phyloP scores from a whole-genome alignment of 2,888 invertebrate genomes.

The Paralinhomoeus sp. region DNA sequence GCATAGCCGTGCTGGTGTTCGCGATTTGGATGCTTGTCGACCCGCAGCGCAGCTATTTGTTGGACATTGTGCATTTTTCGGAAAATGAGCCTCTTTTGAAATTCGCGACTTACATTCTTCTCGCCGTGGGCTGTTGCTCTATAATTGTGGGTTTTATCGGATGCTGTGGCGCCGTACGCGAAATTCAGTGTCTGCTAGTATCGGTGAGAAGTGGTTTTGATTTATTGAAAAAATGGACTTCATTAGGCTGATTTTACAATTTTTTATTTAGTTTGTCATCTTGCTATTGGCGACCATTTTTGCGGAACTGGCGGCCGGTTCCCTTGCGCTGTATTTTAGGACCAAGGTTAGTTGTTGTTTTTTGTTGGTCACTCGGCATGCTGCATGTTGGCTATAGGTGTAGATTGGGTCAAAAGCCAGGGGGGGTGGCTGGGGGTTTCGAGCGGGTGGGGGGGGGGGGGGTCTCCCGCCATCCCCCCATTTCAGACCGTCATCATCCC shows the following conservation, averaged over 20 bases:
- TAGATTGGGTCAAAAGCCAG: no score
- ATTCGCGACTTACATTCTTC: slow-evolving; percentile 9
- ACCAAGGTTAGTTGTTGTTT: slow-evolving; percentile 14
- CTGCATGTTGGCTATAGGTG: no score
- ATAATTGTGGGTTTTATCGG: slow-evolving; percentile 18
- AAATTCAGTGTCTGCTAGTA: slow-evolving; percentile 14
- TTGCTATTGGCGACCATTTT: slow-evolving; percentile 11
- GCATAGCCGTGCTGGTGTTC: slow-evolving; percentile 16
- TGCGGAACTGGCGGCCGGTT: slow-evolving; percentile 13
- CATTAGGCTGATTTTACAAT: no score
- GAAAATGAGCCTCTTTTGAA: slow-evolving; percentile 18
- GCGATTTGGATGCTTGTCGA: slow-evolving; percentile 22
- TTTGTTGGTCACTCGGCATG: no score
- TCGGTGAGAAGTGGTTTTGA: slow-evolving; percentile 10
- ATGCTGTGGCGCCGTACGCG: slow-evolving; percentile 17
- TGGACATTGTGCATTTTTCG: slow-evolving; percentile 21
- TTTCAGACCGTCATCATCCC: no score
- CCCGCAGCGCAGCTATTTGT: slow-evolving; percentile 18
- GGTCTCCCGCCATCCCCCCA: no score
- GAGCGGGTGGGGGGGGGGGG: no score
- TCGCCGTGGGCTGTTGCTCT: slow-evolving; percentile 7
- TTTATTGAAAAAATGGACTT: background rate
- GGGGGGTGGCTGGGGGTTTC: no score
- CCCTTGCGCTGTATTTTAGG: slow-evolving; percentile 12
- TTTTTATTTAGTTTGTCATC: slow-evolving; percentile 11